Base-by-base conservation (phyloP, 2,888 invertebrate genomes). In the Atethmia centrago region DNA sequence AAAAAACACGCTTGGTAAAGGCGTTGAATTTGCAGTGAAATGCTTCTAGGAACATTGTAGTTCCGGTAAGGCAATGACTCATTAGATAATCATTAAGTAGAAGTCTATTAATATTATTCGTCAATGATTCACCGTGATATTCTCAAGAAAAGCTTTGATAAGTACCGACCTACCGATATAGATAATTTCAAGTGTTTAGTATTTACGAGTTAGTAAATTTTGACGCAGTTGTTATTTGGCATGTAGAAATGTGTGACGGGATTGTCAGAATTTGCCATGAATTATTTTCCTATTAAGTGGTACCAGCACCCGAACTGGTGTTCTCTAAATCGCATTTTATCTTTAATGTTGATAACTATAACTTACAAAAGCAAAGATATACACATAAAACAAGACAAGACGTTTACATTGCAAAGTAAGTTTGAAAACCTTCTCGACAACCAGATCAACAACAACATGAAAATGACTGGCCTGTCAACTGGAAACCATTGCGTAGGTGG, bases 61-160 rank as follows among this genome's bases (percentile, higher is more conserved):
- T 79, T 71, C 74, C 75, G 68, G 58, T 65, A 49, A 45, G 49
- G 16, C 58, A 25, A 74, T 81, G 80, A 79, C 49, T 83, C 80
- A 69, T 62, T 68, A 25, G 47, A 74, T 55, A 69, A 73, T 55
- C 53, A 19, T 31, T 61, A 8, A 0, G 40, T 69, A 51, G 28
- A 53, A 51, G 14, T 42, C 40, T 74, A 64, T 67, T 25, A 81
- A 59, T 77, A 77, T 68, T 78, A 69, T 74, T 71, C 36, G 58
- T 28, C 36, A n/a, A 45, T 83, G 70, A 81, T 61, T 83, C 70
- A 83, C 49, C 59, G 12, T 53, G 51, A 65, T 49, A 65, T 71
- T 56, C 28, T 25, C 9, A 63, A 66, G 62, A 80, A 77, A 55
- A 47, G n/a, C 65, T 47, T 40, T 74, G 51, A 66, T 66, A 80